Evolutionary conservation across 2,797 vertebrate genomes (phyloP).

Genomic region (Pempheris klunzingeri): DNA sequence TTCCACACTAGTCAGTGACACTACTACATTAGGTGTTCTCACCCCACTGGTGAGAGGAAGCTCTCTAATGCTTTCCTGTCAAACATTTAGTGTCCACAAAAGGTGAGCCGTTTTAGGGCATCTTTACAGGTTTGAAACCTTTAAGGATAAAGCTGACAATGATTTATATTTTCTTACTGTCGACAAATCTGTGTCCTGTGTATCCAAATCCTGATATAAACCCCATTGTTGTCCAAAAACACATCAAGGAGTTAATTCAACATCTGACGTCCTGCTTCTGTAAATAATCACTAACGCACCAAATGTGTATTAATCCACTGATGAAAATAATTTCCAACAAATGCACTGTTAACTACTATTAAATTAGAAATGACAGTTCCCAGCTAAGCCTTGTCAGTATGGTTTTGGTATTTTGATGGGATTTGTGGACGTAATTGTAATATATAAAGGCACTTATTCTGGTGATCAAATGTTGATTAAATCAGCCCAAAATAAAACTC

Average conservation of each 20-base stretch:
- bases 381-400: too few species aligned
- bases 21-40: neutral
- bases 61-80: neutral
- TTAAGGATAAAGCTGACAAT: neutral
- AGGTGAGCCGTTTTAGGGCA: neutral
- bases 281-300: neutral
- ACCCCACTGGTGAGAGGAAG: neutral
- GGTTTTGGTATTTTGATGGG: too few species aligned
- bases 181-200: neutral
- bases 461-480: neutral
- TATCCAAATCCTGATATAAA: neutral
- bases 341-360: neutral
- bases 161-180: neutral
- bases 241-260: neutral
- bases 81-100: neutral
- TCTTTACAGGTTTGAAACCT: neutral
- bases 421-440: neutral
- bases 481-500: neutral
- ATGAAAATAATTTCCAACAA: conserved; percentile 6
- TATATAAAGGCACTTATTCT: neutral
- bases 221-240: neutral
- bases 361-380: too few species aligned
- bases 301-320: neutral
- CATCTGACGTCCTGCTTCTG: neutral
- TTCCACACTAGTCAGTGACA: neutral